phyloP scores from a whole-genome alignment of 2,797 vertebrate species.

The Hoplostethus atlanticus region DNA sequence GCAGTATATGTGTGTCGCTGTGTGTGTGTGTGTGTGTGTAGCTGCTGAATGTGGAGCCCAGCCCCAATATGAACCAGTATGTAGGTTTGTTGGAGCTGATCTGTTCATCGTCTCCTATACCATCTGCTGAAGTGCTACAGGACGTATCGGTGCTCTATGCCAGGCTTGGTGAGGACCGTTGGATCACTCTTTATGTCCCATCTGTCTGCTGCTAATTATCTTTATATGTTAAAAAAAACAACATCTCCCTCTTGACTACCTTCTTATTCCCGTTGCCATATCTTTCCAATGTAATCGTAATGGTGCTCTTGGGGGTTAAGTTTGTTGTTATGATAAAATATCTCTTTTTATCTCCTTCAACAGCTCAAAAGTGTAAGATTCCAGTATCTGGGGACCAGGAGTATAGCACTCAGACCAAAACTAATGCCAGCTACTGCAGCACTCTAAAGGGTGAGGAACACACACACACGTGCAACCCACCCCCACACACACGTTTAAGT shows the following conservation, averaged over 20 bases:
- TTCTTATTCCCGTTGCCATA: background rate
- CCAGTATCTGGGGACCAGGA: constrained; percentile 70
- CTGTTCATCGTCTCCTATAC: constrained; percentile 73
- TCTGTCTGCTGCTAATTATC: constrained; percentile 41
- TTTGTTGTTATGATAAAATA: background rate
- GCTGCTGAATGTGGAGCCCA: constrained; percentile 73
- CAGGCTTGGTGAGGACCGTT: constrained; percentile 77
- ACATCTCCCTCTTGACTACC: background rate
- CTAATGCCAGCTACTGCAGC: constrained; percentile 69
- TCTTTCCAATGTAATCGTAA: constrained; percentile 1
- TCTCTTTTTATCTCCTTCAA: constrained; percentile 5
- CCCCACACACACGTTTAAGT: background rate
- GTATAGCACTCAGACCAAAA: constrained; percentile 21
- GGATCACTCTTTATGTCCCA: constrained; percentile 12
- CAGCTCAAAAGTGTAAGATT: constrained; percentile 82
- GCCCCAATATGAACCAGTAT: constrained; percentile 85
- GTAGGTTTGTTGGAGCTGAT: constrained; percentile 83
- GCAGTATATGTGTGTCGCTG: background rate
- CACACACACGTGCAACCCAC: background rate
- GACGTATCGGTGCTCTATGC: constrained; percentile 85
- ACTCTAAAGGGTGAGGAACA: constrained; percentile 81
- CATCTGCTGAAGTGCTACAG: constrained; percentile 80
- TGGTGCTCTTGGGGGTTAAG: background rate
- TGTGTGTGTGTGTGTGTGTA: constrained; percentile 14
- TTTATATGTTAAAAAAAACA: constrained; percentile 8